Percentiles rank a stretch among this genome's conserved stretches.
Conservation (phyloP, 2,888 invertebrate genomes). For the Ectemnius lituratus region DNA sequence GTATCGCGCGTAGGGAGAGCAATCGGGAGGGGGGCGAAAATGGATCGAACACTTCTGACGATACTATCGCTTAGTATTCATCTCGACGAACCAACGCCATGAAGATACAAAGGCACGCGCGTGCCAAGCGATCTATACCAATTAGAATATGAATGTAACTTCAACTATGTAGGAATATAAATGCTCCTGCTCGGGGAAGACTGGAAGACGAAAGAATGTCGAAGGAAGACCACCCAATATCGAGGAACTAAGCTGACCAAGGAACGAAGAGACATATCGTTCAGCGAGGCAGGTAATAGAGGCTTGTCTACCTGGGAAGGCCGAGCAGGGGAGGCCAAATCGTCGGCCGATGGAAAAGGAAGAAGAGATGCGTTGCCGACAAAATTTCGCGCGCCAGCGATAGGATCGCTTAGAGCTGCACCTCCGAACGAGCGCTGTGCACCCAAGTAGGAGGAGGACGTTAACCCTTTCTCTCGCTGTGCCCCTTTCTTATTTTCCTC, state of each 20-base stretch:
- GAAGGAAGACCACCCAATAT: constrained; percentile 27
- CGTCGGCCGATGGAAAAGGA: constrained; percentile 30
- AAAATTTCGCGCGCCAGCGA: constrained; percentile 34
- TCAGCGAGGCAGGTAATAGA: constrained; percentile 1
- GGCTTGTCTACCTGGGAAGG: constrained; percentile 19
- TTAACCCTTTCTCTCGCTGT: constrained; percentile 40
- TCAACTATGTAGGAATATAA: no score
- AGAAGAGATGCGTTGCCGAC: constrained; percentile 23
- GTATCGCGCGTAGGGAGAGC: no score
- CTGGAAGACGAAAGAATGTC: neutral
- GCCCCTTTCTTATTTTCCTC: constrained; percentile 26
- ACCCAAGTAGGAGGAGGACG: constrained; percentile 20
- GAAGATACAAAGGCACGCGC: no score
- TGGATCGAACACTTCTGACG: no score
- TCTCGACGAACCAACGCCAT: no score
- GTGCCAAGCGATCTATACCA: no score
- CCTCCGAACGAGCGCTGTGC: constrained; percentile 25
- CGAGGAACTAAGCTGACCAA: constrained; percentile 7
- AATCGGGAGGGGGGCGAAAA: no score
- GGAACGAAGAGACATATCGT: constrained; percentile 23
- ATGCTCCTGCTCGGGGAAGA: neutral
- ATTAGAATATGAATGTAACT: no score
- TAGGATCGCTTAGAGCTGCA: constrained; percentile 26
- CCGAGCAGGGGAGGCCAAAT: constrained; percentile 10
- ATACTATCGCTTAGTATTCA: no score